phyloP scores from a whole-genome alignment of 2,888 invertebrate genomes.

The Spilosoma lubricipeda region DNA sequence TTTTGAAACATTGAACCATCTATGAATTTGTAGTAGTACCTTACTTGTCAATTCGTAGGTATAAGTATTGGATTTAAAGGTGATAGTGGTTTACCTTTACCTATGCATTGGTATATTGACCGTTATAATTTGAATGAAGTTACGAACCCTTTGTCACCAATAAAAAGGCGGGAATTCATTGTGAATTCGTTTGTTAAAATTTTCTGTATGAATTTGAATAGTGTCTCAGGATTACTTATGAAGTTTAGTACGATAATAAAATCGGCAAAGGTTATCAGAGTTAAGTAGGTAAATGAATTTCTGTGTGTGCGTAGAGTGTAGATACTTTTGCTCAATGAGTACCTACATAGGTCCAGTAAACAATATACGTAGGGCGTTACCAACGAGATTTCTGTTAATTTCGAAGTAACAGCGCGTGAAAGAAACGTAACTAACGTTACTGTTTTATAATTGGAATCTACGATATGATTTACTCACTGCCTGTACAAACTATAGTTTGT shows the following conservation, averaged over 20 bases:
- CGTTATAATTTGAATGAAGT: background rate
- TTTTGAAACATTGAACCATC: background rate
- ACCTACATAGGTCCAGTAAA: background rate
- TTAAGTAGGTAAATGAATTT: background rate
- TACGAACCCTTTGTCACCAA: background rate
- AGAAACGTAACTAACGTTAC: conserved; percentile 24
- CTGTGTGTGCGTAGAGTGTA: background rate
- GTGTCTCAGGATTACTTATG: background rate
- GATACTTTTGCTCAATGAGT: conserved; percentile 8
- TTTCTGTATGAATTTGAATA: background rate
- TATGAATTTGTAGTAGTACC: background rate
- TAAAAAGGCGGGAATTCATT: background rate
- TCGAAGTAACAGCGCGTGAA: conserved; percentile 33
- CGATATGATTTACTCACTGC: background rate
- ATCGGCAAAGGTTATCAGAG: conserved; percentile 31
- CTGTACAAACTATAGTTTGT: background rate
- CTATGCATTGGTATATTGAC: background rate
- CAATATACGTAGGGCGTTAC: conserved; percentile 12
- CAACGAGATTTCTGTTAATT: conserved; percentile 14
- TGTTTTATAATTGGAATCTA: conserved; percentile 19
- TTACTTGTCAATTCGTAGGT: too few relatives aligned
- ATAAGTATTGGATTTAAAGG: background rate
- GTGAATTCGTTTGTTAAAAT: background rate
- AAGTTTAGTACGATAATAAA: conserved; percentile 33
- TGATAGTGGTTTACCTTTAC: background rate